phyloP scores from a whole-genome alignment of 2,797 vertebrate species.

The Aythya fuligula region DNA sequence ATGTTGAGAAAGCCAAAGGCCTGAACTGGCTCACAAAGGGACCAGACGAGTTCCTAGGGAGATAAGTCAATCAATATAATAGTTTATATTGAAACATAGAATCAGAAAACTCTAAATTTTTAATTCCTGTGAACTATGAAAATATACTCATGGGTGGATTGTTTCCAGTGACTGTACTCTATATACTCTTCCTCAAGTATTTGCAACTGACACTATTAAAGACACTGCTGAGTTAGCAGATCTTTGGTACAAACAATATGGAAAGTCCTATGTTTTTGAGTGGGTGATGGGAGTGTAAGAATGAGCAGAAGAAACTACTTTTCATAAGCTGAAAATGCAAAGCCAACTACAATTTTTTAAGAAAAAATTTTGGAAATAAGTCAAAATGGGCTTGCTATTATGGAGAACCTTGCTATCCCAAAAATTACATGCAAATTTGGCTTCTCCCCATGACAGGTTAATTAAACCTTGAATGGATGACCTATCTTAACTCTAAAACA shows the following conservation, averaged over 20 bases:
- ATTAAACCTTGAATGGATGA: neutral
- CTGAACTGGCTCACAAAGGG: neutral
- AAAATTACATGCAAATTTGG: neutral
- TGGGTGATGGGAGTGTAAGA: neutral
- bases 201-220: neutral
- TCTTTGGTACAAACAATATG: neutral
- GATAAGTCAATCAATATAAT: neutral
- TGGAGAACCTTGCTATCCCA: neutral
- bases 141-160: neutral
- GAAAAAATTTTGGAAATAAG: neutral
- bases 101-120: neutral
- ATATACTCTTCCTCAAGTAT: neutral
- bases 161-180: neutral
- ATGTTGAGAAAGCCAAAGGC: neutral
- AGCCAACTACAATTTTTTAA: neutral
- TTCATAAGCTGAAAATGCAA: neutral
- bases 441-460: neutral
- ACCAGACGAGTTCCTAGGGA: neutral
- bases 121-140: neutral
- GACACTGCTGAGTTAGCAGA: neutral
- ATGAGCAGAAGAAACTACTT: neutral
- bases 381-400: neutral
- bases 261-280: neutral
- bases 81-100: neutral
- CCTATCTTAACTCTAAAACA: neutral